Base-by-base conservation (phyloP, 2,113 vertebrate genomes). In the Ceyx cyanopectus region DNA sequence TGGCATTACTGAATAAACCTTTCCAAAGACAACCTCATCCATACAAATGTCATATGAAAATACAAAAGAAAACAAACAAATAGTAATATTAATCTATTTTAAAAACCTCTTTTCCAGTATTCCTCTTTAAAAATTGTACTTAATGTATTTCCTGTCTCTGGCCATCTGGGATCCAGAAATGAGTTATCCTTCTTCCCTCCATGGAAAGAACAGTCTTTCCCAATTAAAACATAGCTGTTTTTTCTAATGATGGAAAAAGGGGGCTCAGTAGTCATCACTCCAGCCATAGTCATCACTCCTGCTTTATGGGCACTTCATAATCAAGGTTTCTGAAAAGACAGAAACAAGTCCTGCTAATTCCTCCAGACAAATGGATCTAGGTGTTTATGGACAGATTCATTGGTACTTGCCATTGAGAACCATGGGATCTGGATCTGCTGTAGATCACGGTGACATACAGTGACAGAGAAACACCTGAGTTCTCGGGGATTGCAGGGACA, bases 271-370 rank as follows among this genome's bases (percentile, higher is more conserved):
- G 30, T 32, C 41, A 48, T 41, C 5, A 32, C 40, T 81, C 15
- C 16, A 14, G 20, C 50, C 58, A 0, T 40, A 54, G 37, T n/a
- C 43, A 90, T 81, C 26, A 37, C 37, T 34, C 32, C 8, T 0
- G 0, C 24, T 4, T 1, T 22, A 32, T 1, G 3, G 13, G 6
- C 6, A 32, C 19, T 70, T n/a, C 53, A 6, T 56, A 74, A 18
- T 41, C 1, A 1, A 70, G 7, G 2, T 78, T 20, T 82, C 73
- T 24, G 65, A 58, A 48, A 73, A 85, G 56, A 54, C 30, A 70
- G 32, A 78, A 86, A 27, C 2, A 43, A 77, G 7, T 19, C 22
- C 15, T 53, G 3, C 5, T 45, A 51, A n/a, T 14, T 63, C 23
- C 45, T 85, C 18, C 50, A 87, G 57, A 75, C 3, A 81, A 56